Conservation (phyloP, 1,140 invertebrate genomes). For the Heterodera carotae region DNA sequence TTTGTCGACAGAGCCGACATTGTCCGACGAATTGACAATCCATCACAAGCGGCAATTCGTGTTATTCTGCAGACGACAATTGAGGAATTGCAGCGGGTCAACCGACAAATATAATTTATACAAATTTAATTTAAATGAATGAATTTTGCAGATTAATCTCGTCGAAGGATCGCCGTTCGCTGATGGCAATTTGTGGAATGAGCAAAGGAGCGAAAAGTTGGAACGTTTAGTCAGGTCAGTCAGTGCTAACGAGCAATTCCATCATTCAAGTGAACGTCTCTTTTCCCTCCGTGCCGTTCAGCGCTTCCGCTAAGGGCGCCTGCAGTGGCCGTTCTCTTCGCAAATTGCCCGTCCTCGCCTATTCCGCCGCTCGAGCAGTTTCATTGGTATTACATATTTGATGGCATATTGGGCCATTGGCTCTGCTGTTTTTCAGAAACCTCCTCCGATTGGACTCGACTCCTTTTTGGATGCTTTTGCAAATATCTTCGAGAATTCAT, state of each 20-base stretch:
- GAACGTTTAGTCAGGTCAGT: neutral
- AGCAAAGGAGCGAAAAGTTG: neutral
- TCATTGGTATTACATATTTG: neutral
- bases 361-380: slow-evolving; percentile 23
- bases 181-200: neutral
- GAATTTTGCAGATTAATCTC: slow-evolving; percentile 14
- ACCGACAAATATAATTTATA: neutral
- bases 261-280: neutral
- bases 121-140: neutral
- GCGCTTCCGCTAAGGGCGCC: neutral
- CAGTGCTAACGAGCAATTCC: neutral
- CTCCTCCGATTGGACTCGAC: neutral
- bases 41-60: slow-evolving; percentile 31
- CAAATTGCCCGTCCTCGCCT: slow-evolving; percentile 31
- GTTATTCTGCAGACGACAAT: slow-evolving; percentile 36
- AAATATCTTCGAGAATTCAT: neutral
- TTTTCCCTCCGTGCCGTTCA: neutral
- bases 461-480: neutral
- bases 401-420: neutral
- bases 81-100: slow-evolving; percentile 39
- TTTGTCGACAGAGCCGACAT: slow-evolving; percentile 95
- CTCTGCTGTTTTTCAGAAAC: neutral
- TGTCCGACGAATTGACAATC: slow-evolving; percentile 42
- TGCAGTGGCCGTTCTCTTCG: slow-evolving; percentile 25
- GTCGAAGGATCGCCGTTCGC: neutral